Conservation (phyloP, 1,140 invertebrate species). For the Drosophila kohkoa region DNA sequence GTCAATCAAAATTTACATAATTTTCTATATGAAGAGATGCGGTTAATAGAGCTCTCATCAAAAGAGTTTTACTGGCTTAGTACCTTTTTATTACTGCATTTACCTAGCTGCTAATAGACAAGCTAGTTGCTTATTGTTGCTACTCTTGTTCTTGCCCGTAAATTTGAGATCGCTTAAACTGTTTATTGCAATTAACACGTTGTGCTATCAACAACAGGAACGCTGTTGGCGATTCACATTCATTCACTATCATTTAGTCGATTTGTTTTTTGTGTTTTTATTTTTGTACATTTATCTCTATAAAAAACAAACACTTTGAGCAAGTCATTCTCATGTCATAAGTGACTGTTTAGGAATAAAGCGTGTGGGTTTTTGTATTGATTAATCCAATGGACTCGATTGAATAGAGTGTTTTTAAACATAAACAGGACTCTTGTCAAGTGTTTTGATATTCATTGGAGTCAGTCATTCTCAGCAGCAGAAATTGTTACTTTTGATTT, state of each 20-base stretch:
- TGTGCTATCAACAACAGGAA: neutral
- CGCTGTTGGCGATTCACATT: neutral
- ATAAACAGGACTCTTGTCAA: neutral
- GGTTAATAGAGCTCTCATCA: no score
- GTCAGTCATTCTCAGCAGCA: conserved; percentile 5
- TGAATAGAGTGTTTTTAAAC: no score
- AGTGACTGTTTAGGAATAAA: conserved; percentile 31
- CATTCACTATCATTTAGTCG: neutral
- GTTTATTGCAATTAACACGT: no score
- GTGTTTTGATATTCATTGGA: neutral
- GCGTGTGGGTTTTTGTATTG: conserved; percentile 18
- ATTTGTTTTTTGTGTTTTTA: neutral
- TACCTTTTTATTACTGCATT: no score
- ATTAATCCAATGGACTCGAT: conserved; percentile 11
- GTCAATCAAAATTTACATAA: no score
- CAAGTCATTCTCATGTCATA: conserved; percentile 26
- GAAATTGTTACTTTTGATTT: conserved; percentile 53
- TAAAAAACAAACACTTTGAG: neutral
- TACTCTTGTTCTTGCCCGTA: no score
- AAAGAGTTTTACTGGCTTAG: no score
- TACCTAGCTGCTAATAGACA: no score
- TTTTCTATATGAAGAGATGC: no score
- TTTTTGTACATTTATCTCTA: conserved; percentile 8
- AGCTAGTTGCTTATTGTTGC: no score
- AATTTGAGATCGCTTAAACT: no score